Conservation (phyloP, 2,888 invertebrate genomes). For the Xestia c-nigrum region DNA sequence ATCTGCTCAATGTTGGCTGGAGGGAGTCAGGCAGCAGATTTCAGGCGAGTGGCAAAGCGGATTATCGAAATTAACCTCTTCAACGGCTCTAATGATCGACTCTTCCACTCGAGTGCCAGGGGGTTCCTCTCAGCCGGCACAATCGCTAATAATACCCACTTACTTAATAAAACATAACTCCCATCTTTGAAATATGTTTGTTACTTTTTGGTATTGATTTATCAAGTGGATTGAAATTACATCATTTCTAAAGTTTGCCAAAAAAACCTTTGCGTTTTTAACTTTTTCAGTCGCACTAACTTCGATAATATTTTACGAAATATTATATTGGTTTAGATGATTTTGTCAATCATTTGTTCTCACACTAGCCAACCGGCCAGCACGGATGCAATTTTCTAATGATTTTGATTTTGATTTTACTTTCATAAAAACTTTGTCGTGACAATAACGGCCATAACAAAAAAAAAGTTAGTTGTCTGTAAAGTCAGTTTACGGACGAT, state of each 20-base stretch:
- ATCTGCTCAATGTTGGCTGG: constrained; percentile 61
- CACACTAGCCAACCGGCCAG: not conserved
- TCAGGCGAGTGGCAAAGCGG: constrained; percentile 81
- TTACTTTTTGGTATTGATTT: constrained; percentile 15
- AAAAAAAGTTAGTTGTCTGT: no score
- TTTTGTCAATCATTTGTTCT: not conserved
- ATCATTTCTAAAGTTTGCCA: not conserved
- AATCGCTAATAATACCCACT: constrained; percentile 61
- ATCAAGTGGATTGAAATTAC: not conserved
- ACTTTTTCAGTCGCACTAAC: not conserved
- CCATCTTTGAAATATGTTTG: constrained; percentile 34
- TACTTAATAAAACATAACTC: constrained; percentile 55
- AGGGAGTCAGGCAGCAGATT: constrained; percentile 71
- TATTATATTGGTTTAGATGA: not conserved
- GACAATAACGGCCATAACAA: not conserved
- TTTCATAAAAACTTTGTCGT: not conserved
- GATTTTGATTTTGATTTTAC: no score
- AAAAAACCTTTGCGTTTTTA: not conserved
- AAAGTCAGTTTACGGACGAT: no score
- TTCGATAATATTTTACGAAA: not conserved
- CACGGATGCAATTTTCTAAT: not conserved
- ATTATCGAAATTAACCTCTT: constrained; percentile 89
- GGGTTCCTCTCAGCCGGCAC: constrained; percentile 70
- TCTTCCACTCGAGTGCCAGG: constrained; percentile 77
- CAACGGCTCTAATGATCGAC: constrained; percentile 84